Conservation (phyloP, 2,113 vertebrate species). For the Cyprinodon tularosa region DNA sequence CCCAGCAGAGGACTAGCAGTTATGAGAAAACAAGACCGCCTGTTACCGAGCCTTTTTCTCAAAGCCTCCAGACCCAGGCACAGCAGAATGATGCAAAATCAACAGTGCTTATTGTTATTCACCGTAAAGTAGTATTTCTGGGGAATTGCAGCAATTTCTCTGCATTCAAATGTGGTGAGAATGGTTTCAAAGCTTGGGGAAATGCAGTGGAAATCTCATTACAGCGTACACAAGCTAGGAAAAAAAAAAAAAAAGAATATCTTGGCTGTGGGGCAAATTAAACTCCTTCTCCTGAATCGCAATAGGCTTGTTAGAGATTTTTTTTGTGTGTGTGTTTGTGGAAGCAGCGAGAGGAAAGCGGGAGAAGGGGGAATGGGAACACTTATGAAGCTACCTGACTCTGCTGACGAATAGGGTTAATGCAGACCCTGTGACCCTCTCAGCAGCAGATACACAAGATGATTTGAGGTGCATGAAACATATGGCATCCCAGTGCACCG, state of each 20-base stretch:
- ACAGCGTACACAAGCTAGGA: constrained; percentile 66
- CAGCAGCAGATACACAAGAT: constrained; percentile 14
- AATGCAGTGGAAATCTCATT: constrained; percentile 75
- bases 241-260: constrained; percentile 28
- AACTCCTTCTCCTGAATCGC: constrained; percentile 66
- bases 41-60: constrained; percentile 38
- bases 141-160: constrained; percentile 49
- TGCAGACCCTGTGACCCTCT: constrained; percentile 54
- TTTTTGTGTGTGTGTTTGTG: constrained; percentile 48
- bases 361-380: constrained; percentile 8
- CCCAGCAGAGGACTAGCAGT: constrained; percentile 45
- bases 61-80: constrained; percentile 25
- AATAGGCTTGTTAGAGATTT: constrained; percentile 69
- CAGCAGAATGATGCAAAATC: constrained; percentile 49
- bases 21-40: constrained; percentile 66
- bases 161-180: constrained; percentile 61
- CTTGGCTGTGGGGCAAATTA: constrained; percentile 67
- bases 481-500: constrained; percentile 18
- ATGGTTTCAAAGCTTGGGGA: constrained; percentile 58
- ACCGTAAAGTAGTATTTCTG: constrained; percentile 63
- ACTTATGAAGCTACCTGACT: constrained; percentile 36
- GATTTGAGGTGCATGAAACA: constrained; percentile 60
- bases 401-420: constrained; percentile 63
- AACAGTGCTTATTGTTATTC: constrained; percentile 65
- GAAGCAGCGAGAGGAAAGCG: constrained; percentile 31